Evolutionary conservation across 2,888 invertebrate species (phyloP).

Genomic region (Sycophila texana): DNA sequence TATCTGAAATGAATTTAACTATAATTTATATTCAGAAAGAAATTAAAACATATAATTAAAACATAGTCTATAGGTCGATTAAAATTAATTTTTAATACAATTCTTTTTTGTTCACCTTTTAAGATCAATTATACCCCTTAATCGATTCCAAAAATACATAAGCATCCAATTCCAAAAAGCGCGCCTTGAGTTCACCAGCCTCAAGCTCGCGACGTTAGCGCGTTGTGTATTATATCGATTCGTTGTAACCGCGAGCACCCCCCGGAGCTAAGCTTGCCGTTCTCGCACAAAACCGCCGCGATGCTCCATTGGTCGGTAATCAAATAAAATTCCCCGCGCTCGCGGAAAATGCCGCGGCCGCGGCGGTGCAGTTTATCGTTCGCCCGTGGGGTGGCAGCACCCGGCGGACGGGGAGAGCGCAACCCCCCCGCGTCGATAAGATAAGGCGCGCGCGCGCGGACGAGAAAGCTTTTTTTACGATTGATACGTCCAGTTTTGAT

Average conservation of each 20-base stretch:
- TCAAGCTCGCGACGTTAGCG: too few relatives aligned
- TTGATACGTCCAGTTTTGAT: conserved; percentile 27
- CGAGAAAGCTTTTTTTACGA: conserved; percentile 18
- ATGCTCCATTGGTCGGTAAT: conserved; percentile 60
- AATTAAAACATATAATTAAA: too few relatives aligned
- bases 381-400: conserved; percentile 71
- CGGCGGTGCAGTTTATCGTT: conserved; percentile 57
- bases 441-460: conserved; percentile 20
- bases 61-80: too few relatives aligned
- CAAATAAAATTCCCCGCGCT: conserved; percentile 57
- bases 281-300: not conserved
- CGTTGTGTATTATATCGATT: not conserved
- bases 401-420: conserved; percentile 7
- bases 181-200: too few relatives aligned
- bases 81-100: too few relatives aligned
- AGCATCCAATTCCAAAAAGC: too few relatives aligned
- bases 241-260: not conserved
- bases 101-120: too few relatives aligned
- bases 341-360: conserved; percentile 56
- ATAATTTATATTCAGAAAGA: too few relatives aligned
- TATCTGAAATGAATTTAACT: too few relatives aligned
- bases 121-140: too few relatives aligned
- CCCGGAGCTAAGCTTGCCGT: too few relatives aligned
- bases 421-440: conserved; percentile 42
- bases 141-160: too few relatives aligned